Base-by-base conservation (phyloP, 2,888 invertebrate genomes). In the Epirrhoe alternata region DNA sequence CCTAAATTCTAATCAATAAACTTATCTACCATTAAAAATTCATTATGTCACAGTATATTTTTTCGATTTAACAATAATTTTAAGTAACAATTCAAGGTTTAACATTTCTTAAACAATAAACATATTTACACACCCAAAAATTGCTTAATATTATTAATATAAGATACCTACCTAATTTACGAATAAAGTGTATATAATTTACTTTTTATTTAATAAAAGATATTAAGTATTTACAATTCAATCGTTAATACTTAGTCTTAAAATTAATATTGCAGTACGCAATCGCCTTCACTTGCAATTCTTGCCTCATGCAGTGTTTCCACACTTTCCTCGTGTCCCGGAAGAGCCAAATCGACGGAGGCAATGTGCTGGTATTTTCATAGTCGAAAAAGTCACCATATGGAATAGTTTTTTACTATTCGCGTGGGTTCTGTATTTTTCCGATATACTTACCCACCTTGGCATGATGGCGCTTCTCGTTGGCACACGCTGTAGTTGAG, bases 181-280 rank as follows among this genome's bases (percentile, higher is more conserved):
- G 79, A 77, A 81, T 82, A 82, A 79, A 73, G 74, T 79, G 80
- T 74, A 82, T 82, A 81, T 80, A 82, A 79, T 80, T 84, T 72
- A 74, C 77, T 82, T 77, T 73, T 69, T 72, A 69, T 71, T 70
- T 74, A 74, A 81, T 83, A 79, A 79, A 85, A 70, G 58, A 69
- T 69, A 69, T 72, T 60, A 69, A 66, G 79, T 83, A 91, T 89
- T 85, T 90, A 89, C 90, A 90, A 77, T 81, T 85, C 82, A 82
- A 79, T 80, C 80, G 81, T 79, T 86, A 87, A 89, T 89, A 90
- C 90, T 90, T 92, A 92, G 61, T 56, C 68, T 71, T 74, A 77
- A 77, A 77, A 83, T 83, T 90, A 90, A 89, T 92, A 93, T 93
- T 93, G 92, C 92, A 90, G 86, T 79, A 87, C 83, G 86, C 89